Base-by-base conservation (phyloP, 2,797 vertebrate species). In the Selene dorsalis region DNA sequence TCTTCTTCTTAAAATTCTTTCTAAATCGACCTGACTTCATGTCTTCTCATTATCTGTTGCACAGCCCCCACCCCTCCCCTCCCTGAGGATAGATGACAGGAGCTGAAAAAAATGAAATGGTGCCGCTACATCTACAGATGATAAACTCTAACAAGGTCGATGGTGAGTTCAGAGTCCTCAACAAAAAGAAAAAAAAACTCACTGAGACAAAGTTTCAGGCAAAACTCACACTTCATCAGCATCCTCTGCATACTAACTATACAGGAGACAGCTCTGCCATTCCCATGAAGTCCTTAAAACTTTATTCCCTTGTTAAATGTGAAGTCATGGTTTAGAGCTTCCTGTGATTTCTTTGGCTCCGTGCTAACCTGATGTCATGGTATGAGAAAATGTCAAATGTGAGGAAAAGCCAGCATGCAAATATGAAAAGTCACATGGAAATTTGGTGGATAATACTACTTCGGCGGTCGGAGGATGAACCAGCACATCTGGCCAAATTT, bases 241-340 rank as follows among this genome's bases (percentile, higher is more conserved):
- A 35, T 84, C n/a, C 72, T 63, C 73, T 57, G 16, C 62, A 43
- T 77, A 71, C 77, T 79, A 77, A 71, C 78, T 50, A 47, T 38
- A 80, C 52, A 69, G 53, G 67, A 72, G 76, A 84, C 56, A 77
- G 73, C 30, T 70, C 60, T 66, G 43, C 53, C 69, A 26, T 73
- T 88, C 64, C 77, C 60, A 65, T 53, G 22, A 71, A 83, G 60
- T 57, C 53, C 47, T 50, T 69, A 26, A 30, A 59, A 35, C 38
- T 73, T 74, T 80, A 72, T 62, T 83, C 77, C 71, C 87, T 86
- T 79, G 63, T 87, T 83, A 90, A 92, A 86, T 76, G 83, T 79
- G 22, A 76, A 83, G 82, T 84, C 77, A 74, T 58, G 53, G 65
- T 81, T 70, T 71, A 81, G 80, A 73, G 70, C 58, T 50, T 50